phyloP scores from a whole-genome alignment of 2,797 vertebrate species.

The Loris lydekkerianus region DNA sequence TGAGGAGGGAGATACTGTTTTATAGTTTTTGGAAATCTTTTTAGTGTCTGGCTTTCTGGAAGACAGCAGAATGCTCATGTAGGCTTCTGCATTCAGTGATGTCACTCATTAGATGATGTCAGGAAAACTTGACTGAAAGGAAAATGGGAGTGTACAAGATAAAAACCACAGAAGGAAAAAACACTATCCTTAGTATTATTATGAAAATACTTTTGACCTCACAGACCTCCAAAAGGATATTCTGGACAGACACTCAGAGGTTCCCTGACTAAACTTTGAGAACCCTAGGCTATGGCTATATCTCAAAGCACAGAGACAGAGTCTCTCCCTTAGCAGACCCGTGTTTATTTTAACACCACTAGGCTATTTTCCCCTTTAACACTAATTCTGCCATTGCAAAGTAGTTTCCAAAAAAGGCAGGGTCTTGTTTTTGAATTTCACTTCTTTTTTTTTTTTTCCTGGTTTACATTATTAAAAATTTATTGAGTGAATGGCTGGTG shows the following conservation, averaged over 20 bases:
- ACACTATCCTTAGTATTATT: neutral
- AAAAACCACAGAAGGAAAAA: neutral
- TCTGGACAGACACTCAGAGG: neutral
- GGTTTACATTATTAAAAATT: slow-evolving; percentile 14
- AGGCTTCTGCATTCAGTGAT: neutral
- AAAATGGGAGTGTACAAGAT: neutral
- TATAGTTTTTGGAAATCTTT: neutral
- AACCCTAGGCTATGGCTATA: neutral
- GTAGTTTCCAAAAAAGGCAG: neutral
- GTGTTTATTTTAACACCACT: neutral
- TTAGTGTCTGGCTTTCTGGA: neutral
- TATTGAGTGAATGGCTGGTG: neutral
- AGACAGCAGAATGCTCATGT: neutral
- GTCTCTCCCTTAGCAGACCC: neutral
- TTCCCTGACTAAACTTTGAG: neutral
- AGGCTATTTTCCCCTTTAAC: neutral
- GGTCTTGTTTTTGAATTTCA: slow-evolving; percentile 6
- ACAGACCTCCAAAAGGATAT: neutral
- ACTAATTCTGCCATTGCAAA: neutral
- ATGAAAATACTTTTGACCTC: neutral
- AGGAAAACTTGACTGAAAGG: neutral
- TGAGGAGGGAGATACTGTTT: neutral
- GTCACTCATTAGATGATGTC: neutral
- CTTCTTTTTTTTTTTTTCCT: slow-evolving; percentile 26
- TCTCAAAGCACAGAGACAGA: neutral